Conservation (phyloP, 1,140 invertebrate genomes). For the Bombus turneri region DNA sequence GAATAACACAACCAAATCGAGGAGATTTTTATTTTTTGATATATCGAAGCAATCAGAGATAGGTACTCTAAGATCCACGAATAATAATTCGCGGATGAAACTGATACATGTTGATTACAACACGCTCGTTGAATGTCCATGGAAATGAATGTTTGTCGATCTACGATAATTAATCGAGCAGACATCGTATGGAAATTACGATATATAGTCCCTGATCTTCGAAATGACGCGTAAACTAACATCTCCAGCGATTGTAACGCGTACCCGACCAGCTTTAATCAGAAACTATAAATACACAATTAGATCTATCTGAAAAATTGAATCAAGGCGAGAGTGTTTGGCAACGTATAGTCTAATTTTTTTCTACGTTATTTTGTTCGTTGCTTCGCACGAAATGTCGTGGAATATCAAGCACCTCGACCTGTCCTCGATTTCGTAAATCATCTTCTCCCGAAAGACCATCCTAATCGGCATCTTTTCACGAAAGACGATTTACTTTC, state of each 20-base stretch:
- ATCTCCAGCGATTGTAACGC: not conserved
- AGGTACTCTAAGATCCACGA: conserved; percentile 2
- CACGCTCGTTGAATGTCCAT: not conserved
- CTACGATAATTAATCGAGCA: not conserved
- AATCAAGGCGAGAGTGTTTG: conserved; percentile 8
- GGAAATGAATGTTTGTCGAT: not conserved
- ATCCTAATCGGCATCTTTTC: not conserved
- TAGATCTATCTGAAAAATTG: not conserved
- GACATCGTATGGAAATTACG: not conserved
- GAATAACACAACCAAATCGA: conserved; percentile 65
- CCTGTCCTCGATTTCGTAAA: conserved; percentile 34
- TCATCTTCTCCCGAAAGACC: not conserved
- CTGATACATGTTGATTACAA: not conserved
- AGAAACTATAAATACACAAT: not conserved
- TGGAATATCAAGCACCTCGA: not conserved
- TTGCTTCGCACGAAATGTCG: not conserved
- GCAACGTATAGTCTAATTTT: conserved; percentile 10
- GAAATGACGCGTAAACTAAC: not conserved
- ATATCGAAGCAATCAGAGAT: conserved; percentile 44
- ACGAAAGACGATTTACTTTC: not conserved
- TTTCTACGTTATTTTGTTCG: not conserved
- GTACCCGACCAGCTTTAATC: not conserved
- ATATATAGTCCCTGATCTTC: not conserved
- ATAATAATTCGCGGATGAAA: not conserved
- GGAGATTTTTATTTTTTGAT: conserved; percentile 27